These are phyloP conservation scores for Psittacara wagleri DNA, from an alignment of 2,113 vertebrate species.

Conservation along the genomic window DNA sequence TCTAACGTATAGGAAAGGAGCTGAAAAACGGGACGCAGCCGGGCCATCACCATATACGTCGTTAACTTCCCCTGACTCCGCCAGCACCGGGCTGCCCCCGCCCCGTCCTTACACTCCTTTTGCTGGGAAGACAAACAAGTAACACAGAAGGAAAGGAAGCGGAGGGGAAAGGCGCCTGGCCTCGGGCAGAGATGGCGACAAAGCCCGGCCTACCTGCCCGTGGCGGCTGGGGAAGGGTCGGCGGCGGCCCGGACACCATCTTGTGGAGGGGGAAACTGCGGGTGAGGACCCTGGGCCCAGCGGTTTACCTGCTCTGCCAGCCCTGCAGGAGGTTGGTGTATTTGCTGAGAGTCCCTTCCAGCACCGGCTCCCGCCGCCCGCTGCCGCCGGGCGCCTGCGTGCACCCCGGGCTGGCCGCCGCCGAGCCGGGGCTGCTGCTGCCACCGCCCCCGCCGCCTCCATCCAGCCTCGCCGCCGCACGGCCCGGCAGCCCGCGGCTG, in stretches of 20 bases:
- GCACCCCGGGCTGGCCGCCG: constrained; percentile 74
- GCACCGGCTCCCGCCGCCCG: constrained; percentile 62
- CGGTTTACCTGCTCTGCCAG: constrained; percentile 94
- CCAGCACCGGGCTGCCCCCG: not conserved
- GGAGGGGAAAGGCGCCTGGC: not conserved
- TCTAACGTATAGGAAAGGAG: accelerated
- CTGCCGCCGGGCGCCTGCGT: constrained; percentile 70
- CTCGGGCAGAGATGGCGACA: not conserved
- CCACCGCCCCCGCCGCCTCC: constrained; percentile 46
- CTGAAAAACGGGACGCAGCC: accelerated
- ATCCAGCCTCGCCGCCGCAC: constrained; percentile 51
- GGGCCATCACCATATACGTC: not conserved
- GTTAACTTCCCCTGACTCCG: not conserved
- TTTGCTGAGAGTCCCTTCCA: constrained; percentile 93
- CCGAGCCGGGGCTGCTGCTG: constrained; percentile 79
- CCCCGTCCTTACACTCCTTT: not conserved
- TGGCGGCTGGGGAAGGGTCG: not conserved
- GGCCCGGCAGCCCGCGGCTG: constrained; percentile 63
- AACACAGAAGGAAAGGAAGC: not conserved
- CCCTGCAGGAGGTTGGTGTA: constrained; percentile 98
- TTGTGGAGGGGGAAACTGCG: not conserved
- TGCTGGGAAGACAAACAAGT: not conserved
- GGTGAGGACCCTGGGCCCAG: not conserved
- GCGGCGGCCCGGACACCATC: not conserved
- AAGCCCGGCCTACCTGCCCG: not conserved